Percentiles rank a stretch among this genome's conserved stretches.
Conservation (phyloP, 92 coral and sea anemone genomes). For the Heliopora coerulea region DNA sequence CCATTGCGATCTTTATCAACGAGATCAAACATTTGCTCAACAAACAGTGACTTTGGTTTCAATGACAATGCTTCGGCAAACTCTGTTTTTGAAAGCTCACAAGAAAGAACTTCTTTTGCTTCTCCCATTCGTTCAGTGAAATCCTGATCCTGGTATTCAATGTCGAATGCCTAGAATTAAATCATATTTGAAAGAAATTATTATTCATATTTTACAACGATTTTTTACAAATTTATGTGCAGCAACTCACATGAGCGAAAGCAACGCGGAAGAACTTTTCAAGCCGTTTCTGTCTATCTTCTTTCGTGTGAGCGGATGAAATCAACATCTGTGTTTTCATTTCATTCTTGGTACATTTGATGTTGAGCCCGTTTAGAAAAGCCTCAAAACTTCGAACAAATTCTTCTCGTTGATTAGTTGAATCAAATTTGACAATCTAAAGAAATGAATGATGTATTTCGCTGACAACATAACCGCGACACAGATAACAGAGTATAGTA, state of each 20-base stretch:
- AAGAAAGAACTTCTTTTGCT: slow-evolving; percentile 25
- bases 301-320: slow-evolving; percentile 35
- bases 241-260: slow-evolving; percentile 33
- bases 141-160: slow-evolving; percentile 41
- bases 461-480: too few species aligned
- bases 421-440: slow-evolving; percentile 30
- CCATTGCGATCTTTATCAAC: slow-evolving; percentile 39
- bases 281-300: slow-evolving; percentile 41
- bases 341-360: slow-evolving; percentile 19
- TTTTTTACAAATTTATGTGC: background rate
- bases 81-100: slow-evolving; percentile 34
- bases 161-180: slow-evolving; percentile 27
- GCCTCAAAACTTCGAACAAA: slow-evolving; percentile 14
- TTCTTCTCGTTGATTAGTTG: slow-evolving; percentile 1
- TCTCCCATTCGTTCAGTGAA: slow-evolving; percentile 36
- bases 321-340: slow-evolving; percentile 41
- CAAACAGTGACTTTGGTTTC: slow-evolving; percentile 34
- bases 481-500: background rate
- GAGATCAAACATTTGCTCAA: slow-evolving; percentile 28
- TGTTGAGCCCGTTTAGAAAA: background rate
- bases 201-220: background rate
- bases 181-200: background rate
- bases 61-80: slow-evolving; percentile 31
- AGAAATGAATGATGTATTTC: background rate
- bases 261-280: slow-evolving; percentile 42